Evolutionary conservation across 2,113 vertebrate species (phyloP).

Genomic region (Tragelaphus buxtoni): DNA sequence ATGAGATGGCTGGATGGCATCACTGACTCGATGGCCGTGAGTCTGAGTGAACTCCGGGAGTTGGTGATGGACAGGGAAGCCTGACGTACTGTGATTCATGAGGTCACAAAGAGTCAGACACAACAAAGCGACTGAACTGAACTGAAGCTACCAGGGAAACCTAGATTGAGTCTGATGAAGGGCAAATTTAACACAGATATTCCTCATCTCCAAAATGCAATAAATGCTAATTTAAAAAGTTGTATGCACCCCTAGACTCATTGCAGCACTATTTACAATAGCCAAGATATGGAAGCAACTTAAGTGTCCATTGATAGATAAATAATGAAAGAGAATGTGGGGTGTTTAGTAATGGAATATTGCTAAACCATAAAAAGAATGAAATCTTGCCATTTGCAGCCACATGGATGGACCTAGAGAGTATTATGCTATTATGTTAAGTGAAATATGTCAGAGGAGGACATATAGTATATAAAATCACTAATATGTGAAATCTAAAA

Average conservation of each 20-base stretch:
- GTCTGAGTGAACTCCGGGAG: no score
- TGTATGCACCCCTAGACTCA: background rate
- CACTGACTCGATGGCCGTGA: no score
- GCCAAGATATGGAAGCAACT: background rate
- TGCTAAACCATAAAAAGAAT: background rate
- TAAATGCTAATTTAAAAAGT: background rate
- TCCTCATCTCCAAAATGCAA: background rate
- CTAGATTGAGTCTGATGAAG: background rate
- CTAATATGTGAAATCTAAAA: background rate
- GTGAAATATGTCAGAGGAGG: background rate
- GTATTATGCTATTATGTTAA: background rate
- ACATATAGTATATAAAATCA: background rate
- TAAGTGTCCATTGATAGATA: background rate
- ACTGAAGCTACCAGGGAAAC: background rate
- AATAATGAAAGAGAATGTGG: background rate
- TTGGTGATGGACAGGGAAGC: no score
- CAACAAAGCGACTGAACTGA: no score
- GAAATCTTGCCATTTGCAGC: background rate
- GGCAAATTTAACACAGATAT: background rate
- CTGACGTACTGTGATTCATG: no score
- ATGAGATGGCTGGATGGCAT: no score
- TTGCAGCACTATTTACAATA: background rate
- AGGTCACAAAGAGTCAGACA: no score
- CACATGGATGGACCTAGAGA: background rate
- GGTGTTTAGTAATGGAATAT: background rate